Evolutionary conservation across 1,140 invertebrate genomes (phyloP).

Genomic region (Metopolophium dirhodum): DNA sequence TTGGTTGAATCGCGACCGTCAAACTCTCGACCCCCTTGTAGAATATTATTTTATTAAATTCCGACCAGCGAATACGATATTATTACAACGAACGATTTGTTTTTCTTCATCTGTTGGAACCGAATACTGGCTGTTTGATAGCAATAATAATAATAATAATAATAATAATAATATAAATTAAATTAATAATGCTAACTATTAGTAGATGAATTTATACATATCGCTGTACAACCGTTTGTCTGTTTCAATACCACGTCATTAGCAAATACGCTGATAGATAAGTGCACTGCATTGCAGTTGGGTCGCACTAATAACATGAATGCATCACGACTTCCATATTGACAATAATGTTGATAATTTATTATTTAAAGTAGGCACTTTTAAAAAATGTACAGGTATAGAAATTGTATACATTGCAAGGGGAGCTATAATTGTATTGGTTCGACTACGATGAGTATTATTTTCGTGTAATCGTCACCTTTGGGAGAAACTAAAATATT

Average conservation of each 20-base stretch:
- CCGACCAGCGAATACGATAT: not conserved
- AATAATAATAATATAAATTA: too few relatives aligned
- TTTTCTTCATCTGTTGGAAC: not conserved
- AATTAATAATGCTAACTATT: not conserved
- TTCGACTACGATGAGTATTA: not conserved
- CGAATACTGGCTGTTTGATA: not conserved
- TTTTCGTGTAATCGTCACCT: not conserved
- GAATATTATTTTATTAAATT: constrained; percentile 1
- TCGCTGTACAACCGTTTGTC: not conserved
- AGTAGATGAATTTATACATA: not conserved
- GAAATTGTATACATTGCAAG: not conserved
- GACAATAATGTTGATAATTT: not conserved
- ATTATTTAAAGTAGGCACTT: not conserved
- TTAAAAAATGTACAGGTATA: too few relatives aligned
- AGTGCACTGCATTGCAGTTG: not conserved
- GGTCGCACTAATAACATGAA: not conserved
- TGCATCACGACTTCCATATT: not conserved
- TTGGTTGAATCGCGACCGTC: not conserved
- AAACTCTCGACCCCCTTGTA: not conserved
- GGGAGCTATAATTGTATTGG: not conserved
- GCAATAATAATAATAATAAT: not conserved
- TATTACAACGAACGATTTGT: not conserved
- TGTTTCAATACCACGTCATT: not conserved
- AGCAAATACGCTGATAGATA: not conserved
- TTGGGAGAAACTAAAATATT: too few relatives aligned